These are phyloP conservation scores for Temnothorax nylanderi DNA, from an alignment of 1,140 invertebrate species.

Conservation along the genomic window DNA sequence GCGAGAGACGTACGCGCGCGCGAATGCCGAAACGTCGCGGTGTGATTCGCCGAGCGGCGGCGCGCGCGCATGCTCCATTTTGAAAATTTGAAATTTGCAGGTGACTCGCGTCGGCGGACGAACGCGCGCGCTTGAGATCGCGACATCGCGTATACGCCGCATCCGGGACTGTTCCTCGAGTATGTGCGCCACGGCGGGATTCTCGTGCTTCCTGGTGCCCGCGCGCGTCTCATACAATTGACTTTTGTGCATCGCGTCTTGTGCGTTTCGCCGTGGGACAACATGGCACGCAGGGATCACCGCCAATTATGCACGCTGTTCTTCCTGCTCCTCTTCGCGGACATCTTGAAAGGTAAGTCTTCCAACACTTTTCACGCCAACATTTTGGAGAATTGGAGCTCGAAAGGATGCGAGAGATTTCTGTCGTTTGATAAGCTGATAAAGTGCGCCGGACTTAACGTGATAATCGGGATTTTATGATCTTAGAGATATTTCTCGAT, in stretches of 20 bases:
- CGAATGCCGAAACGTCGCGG: neutral
- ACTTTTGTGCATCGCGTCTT: conserved; percentile 45
- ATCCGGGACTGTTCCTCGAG: conserved; percentile 17
- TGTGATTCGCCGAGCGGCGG: neutral
- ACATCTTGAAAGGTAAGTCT: conserved; percentile 60
- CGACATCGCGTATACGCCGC: no score
- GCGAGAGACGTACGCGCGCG: neutral
- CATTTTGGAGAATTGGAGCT: neutral
- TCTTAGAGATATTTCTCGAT: neutral
- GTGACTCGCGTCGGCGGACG: neutral
- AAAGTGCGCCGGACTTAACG: neutral
- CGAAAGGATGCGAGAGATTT: neutral
- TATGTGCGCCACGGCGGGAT: conserved; percentile 50
- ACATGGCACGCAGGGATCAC: conserved; percentile 51
- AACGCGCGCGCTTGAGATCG: no score
- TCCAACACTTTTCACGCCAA: no score
- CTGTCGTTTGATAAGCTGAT: neutral
- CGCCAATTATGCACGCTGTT: conserved; percentile 47
- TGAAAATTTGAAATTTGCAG: neutral
- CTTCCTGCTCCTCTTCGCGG: conserved; percentile 44
- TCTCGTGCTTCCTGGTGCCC: conserved; percentile 29
- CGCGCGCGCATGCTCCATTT: conserved; percentile 6
- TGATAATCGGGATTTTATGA: neutral
- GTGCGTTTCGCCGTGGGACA: conserved; percentile 41
- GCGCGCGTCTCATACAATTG: conserved; percentile 52